Evolutionary conservation across 2,113 vertebrate species (phyloP), one percentile per base, ranked within the genome.

Genomic region (Mugil cephalus): DNA sequence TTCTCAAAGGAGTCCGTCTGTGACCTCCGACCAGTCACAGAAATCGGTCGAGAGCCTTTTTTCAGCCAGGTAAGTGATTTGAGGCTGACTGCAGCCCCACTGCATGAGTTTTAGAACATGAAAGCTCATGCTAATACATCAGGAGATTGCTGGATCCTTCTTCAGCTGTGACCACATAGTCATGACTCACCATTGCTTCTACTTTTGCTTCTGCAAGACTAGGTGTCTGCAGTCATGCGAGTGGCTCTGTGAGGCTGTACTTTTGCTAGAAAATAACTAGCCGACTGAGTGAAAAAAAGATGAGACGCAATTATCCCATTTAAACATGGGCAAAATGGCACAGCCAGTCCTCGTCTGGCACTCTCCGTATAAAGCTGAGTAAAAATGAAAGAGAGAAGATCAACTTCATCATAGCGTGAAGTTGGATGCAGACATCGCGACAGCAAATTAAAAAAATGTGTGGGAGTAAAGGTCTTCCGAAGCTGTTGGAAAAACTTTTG

Each of bases 21-120:
- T 95, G 83, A 92, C 95, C 38, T 94, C 95, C 0, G 89, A 94
- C 58, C 95, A 95, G 83, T 95, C 95, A 15, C 93, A 93, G 83
- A 96, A 94, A 83, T 91, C 95, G 42, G 88, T 96, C 0, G 96
- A 99, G 85, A 94, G 91, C 69, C 91, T 97, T 61, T 97, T 98
- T 87, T 93, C 95, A 70, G 93, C 96, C 77, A 97, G 95, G 97
- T 98, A 93, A 9, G 91, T 87, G 79, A 52, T 30, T 52, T 56
- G 24, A 36, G 11, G 12, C 19, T 11, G 15, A 11, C 38, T 46
- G 61, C 14, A 43, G 14, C 24, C 3, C 47, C 15, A 3, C 21
- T 39, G 19, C 21, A n/a, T 24, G 14, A 30, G 39, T 68, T 58
- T 67, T 46, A 36, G 40, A 4, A 1, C 11, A 46, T 11, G n/a